Base-by-base conservation (phyloP, 2,888 invertebrate species). In the Adelphocoris suturalis region DNA sequence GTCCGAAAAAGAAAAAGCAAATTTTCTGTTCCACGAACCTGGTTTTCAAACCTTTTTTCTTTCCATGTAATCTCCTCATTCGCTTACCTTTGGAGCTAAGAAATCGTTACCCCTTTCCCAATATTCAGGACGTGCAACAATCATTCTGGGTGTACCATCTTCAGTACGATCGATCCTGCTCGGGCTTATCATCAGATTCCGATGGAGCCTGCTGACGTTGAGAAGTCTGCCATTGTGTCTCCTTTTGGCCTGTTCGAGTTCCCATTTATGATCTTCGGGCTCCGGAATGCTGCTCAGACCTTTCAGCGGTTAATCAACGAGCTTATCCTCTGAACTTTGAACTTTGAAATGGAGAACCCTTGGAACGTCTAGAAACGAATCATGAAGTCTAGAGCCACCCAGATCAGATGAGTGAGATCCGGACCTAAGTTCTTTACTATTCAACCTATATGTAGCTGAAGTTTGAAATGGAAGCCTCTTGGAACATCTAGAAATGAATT, bases 271-370 rank as follows among this genome's bases (percentile, higher is more conserved):
- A 4, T 2, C 46, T 81, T 86, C n/a, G 86, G 92, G 0, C 89
- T 92, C 5, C 28, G 90, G 4, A 92, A 92, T 52, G 92, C 92
- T 0, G 89, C 92, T 0, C 91, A 91, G 28, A 92, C 92, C 0
- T 92, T 92, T 37, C 80, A 80, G 46, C 1, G 37, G n/a, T 2
- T 37, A 4, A 92, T 47, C 46, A 55, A 86, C 28, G 91, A 93
- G 2, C 93, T 93, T 88, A 93, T 93, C 88, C n/a, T 37, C 3
- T 37, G 37, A 37, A 7, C 3, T 37, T 37, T 37, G 7, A 37
- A 37, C 91, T 93, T 9, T 90, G 93, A n/a, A n/a, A n/a, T n/a
- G n/a, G n/a, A n/a, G n/a, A n/a, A n/a, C n/a, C n/a, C n/a, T n/a
- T n/a, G n/a, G n/a, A n/a, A n/a, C n/a, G n/a, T n/a, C n/a, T n/a